These are phyloP conservation scores for Ptiloglossa arizonensis DNA, from an alignment of 1,140 invertebrate genomes.

Conservation along the genomic window DNA sequence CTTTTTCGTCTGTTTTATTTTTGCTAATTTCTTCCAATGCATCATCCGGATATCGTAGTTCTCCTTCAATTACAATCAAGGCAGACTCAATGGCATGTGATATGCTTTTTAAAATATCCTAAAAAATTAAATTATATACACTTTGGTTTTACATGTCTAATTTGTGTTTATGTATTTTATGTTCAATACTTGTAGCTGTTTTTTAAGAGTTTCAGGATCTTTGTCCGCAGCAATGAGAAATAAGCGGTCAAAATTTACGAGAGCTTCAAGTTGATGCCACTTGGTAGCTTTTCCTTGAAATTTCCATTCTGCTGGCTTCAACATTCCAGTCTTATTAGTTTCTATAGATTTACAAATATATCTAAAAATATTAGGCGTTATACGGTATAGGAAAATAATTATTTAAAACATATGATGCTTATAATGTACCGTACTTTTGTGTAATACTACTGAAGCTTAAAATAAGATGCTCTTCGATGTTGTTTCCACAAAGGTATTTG, in stretches of 20 bases:
- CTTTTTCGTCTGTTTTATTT: constrained; percentile 82
- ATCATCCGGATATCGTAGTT: constrained; percentile 82
- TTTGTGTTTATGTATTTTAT: constrained; percentile 7
- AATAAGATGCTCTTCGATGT: constrained; percentile 80
- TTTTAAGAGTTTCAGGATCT: constrained; percentile 84
- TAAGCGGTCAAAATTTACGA: constrained; percentile 86
- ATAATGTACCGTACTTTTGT: constrained; percentile 73
- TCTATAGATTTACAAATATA: constrained; percentile 75
- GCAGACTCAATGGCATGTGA: constrained; percentile 81
- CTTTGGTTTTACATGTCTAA: neutral
- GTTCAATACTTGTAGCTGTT: constrained; percentile 84
- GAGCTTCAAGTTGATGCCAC: constrained; percentile 88
- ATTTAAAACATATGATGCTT: neutral
- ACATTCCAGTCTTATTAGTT: constrained; percentile 60
- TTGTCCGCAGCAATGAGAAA: constrained; percentile 84
- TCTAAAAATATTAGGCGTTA: constrained; percentile 73
- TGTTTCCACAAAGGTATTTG: constrained; percentile 84
- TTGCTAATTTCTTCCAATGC: constrained; percentile 82
- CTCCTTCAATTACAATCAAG: constrained; percentile 85
- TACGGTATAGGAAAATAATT: constrained; percentile 22
- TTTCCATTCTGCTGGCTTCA: constrained; percentile 85
- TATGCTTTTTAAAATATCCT: constrained; percentile 73
- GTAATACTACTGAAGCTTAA: constrained; percentile 81
- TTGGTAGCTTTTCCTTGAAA: constrained; percentile 84
- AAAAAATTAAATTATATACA: constrained; percentile 30